Evolutionary conservation across 53 echinoderm and acorn worm genomes (phyloP).

Genomic region (Hippasteria phrygiana): DNA sequence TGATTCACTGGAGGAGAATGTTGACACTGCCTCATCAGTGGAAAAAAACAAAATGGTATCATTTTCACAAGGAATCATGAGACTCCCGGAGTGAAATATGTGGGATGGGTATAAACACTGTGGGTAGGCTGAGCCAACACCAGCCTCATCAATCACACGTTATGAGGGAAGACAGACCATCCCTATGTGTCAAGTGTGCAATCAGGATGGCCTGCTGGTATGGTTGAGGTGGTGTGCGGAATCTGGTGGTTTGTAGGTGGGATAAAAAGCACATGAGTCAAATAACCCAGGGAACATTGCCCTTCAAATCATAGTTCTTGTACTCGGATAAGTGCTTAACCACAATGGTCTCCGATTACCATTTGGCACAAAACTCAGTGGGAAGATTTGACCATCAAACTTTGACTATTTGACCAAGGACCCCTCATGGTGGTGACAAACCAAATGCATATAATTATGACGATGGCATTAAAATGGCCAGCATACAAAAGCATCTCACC

Average conservation of each 20-base stretch:
- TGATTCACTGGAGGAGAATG: no score
- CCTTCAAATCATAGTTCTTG: background rate
- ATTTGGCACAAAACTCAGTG: no score
- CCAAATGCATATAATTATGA: no score
- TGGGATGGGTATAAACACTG: background rate
- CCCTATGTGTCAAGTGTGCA: background rate
- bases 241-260: background rate
- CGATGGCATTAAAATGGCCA: no score
- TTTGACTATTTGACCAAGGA: no score
- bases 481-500: no score
- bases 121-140: slow-evolving; percentile 1
- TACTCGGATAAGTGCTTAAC: background rate
- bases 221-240: background rate
- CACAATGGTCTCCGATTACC: background rate
- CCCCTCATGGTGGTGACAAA: no score
- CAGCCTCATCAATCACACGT: slow-evolving; percentile 15
- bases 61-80: no score
- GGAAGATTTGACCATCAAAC: no score
- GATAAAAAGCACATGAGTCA: background rate
- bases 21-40: no score
- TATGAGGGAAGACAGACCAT: background rate
- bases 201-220: background rate
- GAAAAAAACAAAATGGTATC: no score
- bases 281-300: slow-evolving; percentile 46
- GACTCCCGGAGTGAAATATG: slow-evolving; percentile 25